These are phyloP conservation scores for Andrena hattorfiana DNA, from an alignment of 2,888 invertebrate genomes.

Conservation along the genomic window DNA sequence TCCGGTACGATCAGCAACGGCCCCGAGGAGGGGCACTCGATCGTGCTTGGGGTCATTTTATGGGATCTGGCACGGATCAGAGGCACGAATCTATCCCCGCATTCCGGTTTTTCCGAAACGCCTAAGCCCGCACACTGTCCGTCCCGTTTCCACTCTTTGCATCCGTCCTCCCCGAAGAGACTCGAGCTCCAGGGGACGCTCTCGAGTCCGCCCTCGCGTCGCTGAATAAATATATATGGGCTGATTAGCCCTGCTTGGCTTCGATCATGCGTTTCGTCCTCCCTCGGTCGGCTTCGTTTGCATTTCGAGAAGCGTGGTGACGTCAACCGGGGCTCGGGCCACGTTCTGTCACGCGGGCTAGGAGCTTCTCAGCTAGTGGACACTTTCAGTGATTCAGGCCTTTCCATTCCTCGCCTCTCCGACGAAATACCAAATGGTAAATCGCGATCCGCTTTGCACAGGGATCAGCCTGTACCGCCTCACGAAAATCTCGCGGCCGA, in stretches of 20 bases:
- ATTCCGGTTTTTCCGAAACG: constrained; percentile 76
- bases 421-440: no score
- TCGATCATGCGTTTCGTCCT: constrained; percentile 72
- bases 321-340: constrained; percentile 35
- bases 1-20: constrained; percentile 53
- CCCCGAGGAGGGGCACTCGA: constrained; percentile 68
- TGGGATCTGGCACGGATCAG: constrained; percentile 82
- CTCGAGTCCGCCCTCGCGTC: constrained; percentile 72
- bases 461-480: background rate
- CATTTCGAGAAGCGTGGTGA: constrained; percentile 60
- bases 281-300: constrained; percentile 61
- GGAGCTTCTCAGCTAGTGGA: no score
- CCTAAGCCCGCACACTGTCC: constrained; percentile 68
- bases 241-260: constrained; percentile 79
- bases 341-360: background rate
- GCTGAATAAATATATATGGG: constrained; percentile 82
- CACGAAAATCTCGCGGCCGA: background rate
- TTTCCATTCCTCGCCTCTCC: no score
- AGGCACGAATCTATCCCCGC: constrained; percentile 75
- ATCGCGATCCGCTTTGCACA: background rate
- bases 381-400: no score
- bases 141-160: constrained; percentile 52
- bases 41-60: constrained; percentile 80
- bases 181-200: constrained; percentile 65
- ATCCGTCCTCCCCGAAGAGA: constrained; percentile 34